phyloP scores from a whole-genome alignment of 2,797 vertebrate genomes.

The Girardinus metallicus region DNA sequence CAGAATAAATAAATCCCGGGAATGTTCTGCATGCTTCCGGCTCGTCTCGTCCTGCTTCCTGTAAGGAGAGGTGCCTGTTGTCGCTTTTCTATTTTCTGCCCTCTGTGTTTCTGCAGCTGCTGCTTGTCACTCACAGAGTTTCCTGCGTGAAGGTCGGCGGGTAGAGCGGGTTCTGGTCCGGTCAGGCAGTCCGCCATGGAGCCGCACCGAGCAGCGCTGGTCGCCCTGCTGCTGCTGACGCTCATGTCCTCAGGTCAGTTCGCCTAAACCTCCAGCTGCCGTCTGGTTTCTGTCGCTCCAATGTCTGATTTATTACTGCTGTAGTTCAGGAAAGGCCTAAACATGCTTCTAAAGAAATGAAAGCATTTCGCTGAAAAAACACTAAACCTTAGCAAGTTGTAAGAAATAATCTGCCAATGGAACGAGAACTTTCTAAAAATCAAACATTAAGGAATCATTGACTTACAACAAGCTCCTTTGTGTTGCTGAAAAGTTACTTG shows the following conservation, averaged over 20 bases:
- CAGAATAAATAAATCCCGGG: background rate
- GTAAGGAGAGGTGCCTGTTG: background rate
- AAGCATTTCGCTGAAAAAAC: no score
- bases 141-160: slow-evolving; percentile 34
- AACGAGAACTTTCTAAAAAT: no score
- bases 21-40: background rate
- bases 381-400: no score
- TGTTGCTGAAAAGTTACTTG: background rate
- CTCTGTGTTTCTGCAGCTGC: slow-evolving; percentile 73
- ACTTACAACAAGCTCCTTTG: background rate
- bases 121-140: slow-evolving; percentile 56
- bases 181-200: slow-evolving; percentile 46
- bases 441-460: no score
- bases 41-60: slow-evolving; percentile 7
- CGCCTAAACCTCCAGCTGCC: no score
- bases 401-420: no score
- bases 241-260: slow-evolving; percentile 61
- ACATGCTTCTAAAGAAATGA: background rate
- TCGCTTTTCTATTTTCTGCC: slow-evolving; percentile 70
- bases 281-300: background rate
- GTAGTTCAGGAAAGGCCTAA: background rate
- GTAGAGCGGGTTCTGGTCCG: slow-evolving; percentile 4
- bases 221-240: slow-evolving; percentile 39
- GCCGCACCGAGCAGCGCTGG: slow-evolving; percentile 28
- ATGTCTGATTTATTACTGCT: background rate